Evolutionary conservation across 1,140 invertebrate genomes (phyloP), one percentile per base, ranked within the genome.

Genomic region (Fopius arisanus): DNA sequence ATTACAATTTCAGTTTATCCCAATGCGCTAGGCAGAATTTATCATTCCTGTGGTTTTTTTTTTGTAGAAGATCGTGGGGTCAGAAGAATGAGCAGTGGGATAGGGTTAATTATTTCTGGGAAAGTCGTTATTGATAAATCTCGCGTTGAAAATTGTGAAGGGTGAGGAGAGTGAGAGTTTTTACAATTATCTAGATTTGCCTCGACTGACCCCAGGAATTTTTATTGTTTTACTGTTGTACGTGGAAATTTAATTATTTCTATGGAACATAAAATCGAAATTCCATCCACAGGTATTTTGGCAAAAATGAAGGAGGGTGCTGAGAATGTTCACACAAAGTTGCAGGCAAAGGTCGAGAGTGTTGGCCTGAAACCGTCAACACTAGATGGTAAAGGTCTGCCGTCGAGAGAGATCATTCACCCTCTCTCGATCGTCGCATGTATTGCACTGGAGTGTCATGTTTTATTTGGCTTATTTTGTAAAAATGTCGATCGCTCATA

Each of bases 281-380:
- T 81, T 80, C 88, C 76, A 87, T 82, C 83, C 83, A 28, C 86
- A 97, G 96, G 96, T 84, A 93, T 98, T 80, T 89, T 97, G 72
- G 95, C 96, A 66, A 98, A 97, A 88, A 95, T 98, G 89, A 98
- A 98, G 90, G 97, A 98, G 86, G 96, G 96, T 63, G 97, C 97
- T 0, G 97, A 98, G 86, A 96, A 93, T 78, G 93, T 97, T 70
- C 95, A 97, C 78, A 96, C 96, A 73, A 96, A 96, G 86, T 92
- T 98, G 74, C 96, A 98, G 90, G 95, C 96, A 4, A 98, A 96
- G 88, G 95, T 95, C 40, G 97, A 96, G 83, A 93, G 92, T 76
- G 88, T 94, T 70, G 87, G 86, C 74, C 79, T 88, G 72, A 90
- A 86, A 86, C 90, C 51, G 88, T 90, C 77, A 82, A 90, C 73